These are phyloP conservation scores for Neoseiulus cucumeris DNA, from an alignment of 1,140 invertebrate species.

Conservation along the genomic window DNA sequence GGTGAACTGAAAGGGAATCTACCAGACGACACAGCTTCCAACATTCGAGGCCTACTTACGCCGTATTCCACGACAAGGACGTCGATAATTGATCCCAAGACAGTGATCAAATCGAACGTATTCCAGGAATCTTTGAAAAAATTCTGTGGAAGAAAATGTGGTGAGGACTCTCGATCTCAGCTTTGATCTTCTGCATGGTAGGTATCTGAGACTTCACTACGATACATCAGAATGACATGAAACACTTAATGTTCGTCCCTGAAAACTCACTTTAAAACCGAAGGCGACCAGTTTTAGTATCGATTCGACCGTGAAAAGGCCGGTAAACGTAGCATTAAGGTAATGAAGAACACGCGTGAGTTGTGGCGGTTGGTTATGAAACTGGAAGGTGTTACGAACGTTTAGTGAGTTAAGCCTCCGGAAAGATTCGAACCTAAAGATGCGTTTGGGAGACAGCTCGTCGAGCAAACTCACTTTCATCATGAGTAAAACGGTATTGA, in stretches of 20 bases:
- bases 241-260: too few relatives aligned
- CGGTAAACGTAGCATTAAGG: slow-evolving; percentile 94
- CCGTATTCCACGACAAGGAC: slow-evolving; percentile 92
- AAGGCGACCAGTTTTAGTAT: slow-evolving; percentile 92
- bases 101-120: slow-evolving; percentile 98
- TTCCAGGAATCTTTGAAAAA: slow-evolving; percentile 99
- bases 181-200: too few relatives aligned
- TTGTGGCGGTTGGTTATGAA: slow-evolving; percentile 66
- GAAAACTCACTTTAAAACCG: slow-evolving; percentile 61
- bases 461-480: slow-evolving; percentile 63
- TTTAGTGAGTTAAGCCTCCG: neutral
- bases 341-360: slow-evolving; percentile 79
- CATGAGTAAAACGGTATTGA: slow-evolving; percentile 97
- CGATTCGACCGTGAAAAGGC: slow-evolving; percentile 94
- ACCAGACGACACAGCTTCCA: too few relatives aligned
- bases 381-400: slow-evolving; percentile 35
- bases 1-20: too few relatives aligned
- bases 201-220: too few relatives aligned
- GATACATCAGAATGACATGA: too few relatives aligned
- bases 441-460: neutral
- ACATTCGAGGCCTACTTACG: slow-evolving; percentile 51
- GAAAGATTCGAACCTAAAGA: neutral
- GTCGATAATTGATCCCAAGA: slow-evolving; percentile 96
- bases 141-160: slow-evolving; percentile 48
- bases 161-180: too few relatives aligned